Evolutionary conservation across 2,113 vertebrate species (phyloP).

Genomic region (Rhizomys pruinosus): DNA sequence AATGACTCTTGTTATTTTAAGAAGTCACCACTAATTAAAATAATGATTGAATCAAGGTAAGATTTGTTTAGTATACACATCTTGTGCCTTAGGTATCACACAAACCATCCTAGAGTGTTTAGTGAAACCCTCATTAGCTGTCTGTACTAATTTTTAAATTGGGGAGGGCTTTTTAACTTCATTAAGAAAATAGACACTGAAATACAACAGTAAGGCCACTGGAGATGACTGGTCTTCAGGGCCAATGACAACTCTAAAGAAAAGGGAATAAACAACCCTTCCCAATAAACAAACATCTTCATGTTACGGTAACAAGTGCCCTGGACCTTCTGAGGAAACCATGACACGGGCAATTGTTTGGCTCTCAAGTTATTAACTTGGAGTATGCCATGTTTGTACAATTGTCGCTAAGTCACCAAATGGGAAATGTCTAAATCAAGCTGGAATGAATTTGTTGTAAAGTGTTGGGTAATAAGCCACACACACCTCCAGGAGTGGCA

Average conservation of each 20-base stretch:
- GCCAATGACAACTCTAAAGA: conserved; percentile 25
- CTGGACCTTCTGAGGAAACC: conserved; percentile 54
- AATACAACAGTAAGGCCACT: background rate
- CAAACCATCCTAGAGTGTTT: background rate
- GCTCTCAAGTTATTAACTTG: conserved; percentile 56
- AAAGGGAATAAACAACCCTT: conserved; percentile 52
- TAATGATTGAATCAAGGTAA: background rate
- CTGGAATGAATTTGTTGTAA: conserved; percentile 80
- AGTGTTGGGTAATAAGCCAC: conserved; percentile 78
- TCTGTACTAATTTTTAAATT: background rate
- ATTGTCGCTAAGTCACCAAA: conserved; percentile 73
- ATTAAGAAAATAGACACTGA: background rate
- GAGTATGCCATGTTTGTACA: conserved; percentile 69
- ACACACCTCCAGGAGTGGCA: conserved; percentile 80
- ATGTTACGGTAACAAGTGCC: background rate
- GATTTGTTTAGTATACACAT: background rate
- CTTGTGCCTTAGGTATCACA: background rate
- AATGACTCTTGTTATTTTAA: conserved; percentile 10
- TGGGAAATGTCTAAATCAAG: conserved; percentile 82
- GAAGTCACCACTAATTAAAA: conserved; percentile 27
- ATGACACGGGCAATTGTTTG: conserved; percentile 39
- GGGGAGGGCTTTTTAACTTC: background rate
- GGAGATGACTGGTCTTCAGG: background rate
- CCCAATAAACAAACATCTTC: conserved; percentile 59
- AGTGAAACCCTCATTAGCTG: background rate